phyloP scores from a whole-genome alignment of 2,888 invertebrate genomes.

The Rhogogaster chlorosoma region DNA sequence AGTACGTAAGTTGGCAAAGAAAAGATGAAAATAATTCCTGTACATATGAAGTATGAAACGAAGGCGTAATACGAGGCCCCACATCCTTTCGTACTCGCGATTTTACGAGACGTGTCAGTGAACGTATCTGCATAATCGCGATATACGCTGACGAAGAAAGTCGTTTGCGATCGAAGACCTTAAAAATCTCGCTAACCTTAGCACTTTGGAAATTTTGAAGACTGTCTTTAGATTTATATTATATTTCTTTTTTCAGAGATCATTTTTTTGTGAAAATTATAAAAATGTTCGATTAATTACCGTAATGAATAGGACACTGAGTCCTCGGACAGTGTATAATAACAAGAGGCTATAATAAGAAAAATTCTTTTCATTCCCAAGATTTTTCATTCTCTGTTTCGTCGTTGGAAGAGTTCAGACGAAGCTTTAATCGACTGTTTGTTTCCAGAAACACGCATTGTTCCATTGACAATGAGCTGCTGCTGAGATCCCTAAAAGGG shows the following conservation, averaged over 20 bases:
- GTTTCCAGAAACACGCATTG: conserved; percentile 44
- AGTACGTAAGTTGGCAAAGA: not conserved
- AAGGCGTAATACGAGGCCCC: conserved; percentile 19
- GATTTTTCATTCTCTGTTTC: conserved; percentile 10
- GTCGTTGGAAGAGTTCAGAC: not conserved
- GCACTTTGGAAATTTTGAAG: not conserved
- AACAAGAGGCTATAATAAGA: not conserved
- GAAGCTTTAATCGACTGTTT: conserved; percentile 35
- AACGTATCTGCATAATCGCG: not conserved
- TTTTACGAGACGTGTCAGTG: not conserved
- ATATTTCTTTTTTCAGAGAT: not conserved
- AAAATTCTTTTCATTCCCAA: not conserved
- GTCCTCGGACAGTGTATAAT: not conserved
- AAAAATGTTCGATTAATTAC: not conserved
- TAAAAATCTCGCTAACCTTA: not conserved
- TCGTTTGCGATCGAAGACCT: not conserved
- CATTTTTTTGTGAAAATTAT: not conserved
- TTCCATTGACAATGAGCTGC: conserved; percentile 35
- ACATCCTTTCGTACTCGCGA: conserved; percentile 1
- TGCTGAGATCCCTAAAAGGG: conserved; percentile 30
- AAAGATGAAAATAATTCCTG: not conserved
- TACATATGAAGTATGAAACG: conserved; percentile 4
- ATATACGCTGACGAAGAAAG: not conserved
- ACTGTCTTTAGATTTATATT: not conserved
- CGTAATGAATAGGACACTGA: not conserved